phyloP scores from a whole-genome alignment of 2,797 vertebrate genomes.

The Clarias pachynema region DNA sequence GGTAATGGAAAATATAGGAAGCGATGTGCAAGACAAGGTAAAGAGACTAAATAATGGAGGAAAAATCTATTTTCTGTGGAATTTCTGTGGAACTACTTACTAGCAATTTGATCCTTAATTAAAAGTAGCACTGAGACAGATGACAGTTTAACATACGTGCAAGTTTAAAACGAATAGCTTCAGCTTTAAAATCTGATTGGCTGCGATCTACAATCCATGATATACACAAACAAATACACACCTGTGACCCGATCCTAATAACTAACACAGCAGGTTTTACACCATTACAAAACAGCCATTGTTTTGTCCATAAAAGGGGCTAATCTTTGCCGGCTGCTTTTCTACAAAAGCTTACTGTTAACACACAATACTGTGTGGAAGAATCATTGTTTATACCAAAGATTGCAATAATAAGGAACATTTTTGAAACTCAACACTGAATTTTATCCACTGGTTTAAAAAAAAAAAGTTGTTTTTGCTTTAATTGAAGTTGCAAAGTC shows the following conservation, averaged over 20 bases:
- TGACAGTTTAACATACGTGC: neutral
- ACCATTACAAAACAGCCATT: neutral
- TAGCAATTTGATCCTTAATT: neutral
- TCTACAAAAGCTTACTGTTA: neutral
- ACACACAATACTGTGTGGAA: neutral
- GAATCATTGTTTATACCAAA: neutral
- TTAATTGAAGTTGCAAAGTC: neutral
- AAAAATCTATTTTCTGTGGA: neutral
- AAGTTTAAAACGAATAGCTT: neutral
- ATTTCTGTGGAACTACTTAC: neutral
- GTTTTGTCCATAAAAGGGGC: neutral
- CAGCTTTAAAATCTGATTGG: neutral
- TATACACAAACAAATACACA: neutral
- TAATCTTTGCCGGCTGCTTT: neutral
- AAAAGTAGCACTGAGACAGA: neutral
- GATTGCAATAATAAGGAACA: neutral
- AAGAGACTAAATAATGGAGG: neutral
- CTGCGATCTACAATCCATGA: neutral
- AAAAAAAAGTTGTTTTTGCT: neutral
- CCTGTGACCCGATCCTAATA: neutral
- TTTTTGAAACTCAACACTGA: neutral
- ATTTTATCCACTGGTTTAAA: neutral
- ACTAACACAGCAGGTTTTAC: neutral
- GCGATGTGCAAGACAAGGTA: conserved; percentile 63
- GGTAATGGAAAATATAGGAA: conserved; percentile 71